These are phyloP conservation scores for Monarcha castaneiventris DNA, from an alignment of 2,113 vertebrate genomes.

Conservation along the genomic window DNA sequence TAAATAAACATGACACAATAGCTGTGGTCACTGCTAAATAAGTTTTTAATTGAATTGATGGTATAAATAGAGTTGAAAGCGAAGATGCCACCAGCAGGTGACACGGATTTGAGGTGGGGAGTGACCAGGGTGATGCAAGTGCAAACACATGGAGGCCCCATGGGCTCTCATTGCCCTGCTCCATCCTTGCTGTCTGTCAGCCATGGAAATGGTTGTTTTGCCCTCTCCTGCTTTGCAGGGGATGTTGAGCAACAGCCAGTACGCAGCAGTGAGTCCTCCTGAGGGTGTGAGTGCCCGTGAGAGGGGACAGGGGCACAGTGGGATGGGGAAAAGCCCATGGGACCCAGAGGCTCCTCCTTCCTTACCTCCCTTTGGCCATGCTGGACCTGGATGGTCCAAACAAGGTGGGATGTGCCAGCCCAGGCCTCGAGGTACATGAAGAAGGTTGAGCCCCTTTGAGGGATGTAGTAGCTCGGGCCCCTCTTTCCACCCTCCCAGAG, in stretches of 20 bases:
- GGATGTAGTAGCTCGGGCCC: fast-evolving
- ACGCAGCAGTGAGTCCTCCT: not conserved
- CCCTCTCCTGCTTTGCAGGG: not conserved
- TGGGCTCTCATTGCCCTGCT: fast-evolving
- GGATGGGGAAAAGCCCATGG: not conserved
- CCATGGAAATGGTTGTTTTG: not conserved
- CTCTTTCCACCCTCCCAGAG: not conserved
- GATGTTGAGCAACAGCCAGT: not conserved
- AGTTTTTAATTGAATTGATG: not conserved
- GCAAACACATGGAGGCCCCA: not conserved
- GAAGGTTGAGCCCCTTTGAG: not conserved
- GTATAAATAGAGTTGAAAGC: not conserved
- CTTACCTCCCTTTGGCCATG: fast-evolving
- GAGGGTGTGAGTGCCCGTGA: not conserved
- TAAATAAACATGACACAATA: conserved; percentile 36
- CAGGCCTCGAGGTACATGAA: not conserved
- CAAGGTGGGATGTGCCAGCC: not conserved
- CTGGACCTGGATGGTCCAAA: fast-evolving
- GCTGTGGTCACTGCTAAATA: not conserved
- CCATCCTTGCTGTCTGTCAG: not conserved
- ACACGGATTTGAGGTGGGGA: not conserved
- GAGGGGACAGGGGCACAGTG: not conserved
- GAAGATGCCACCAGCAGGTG: not conserved
- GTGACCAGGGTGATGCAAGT: not conserved
- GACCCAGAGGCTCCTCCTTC: not conserved